phyloP scores from a whole-genome alignment of 2,113 vertebrate species.

The cat (Felis catus) region F.catus_Fca126_mat1.0 CM031412.1:158574001-158574500 shows the following conservation, averaged over 20 bases:
- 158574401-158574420: constrained; percentile 33
- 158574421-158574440: constrained; percentile 60
- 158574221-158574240: background rate
- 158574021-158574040: background rate
- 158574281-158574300: background rate
- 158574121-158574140: background rate
- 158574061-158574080: background rate
- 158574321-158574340: constrained; percentile 38
- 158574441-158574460: constrained; percentile 61
- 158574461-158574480: constrained; percentile 51
- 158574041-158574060: constrained; percentile 16
- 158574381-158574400: constrained; percentile 33
- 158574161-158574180: background rate
- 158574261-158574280: background rate
- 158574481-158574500: constrained; percentile 18
- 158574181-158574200: background rate
- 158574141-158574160: constrained; percentile 14
- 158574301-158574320: constrained; percentile 37
- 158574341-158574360: constrained; percentile 30
- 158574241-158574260: background rate
- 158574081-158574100: background rate
- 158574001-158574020: constrained; percentile 35
- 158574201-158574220: background rate
- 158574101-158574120: constrained; percentile 20
- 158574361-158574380: constrained; percentile 50